A percentile compares a stretch with the other conserved stretches of the same genome.
phyloP scores from a whole-genome alignment of 1,140 invertebrate genomes.

The Eufriesea mexicana region DNA sequence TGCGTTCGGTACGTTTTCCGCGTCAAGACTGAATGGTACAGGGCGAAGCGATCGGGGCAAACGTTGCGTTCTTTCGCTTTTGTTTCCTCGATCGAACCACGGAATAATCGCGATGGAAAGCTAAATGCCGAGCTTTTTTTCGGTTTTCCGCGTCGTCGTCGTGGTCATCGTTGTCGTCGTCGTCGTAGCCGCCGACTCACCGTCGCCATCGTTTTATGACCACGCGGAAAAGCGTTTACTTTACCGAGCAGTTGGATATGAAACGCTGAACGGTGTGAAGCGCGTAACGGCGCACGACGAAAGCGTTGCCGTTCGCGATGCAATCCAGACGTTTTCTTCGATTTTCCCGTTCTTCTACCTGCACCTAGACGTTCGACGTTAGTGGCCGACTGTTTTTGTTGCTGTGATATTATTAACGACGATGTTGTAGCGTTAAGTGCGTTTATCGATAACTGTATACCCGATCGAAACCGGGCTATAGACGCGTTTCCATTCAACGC shows the following conservation, averaged over 20 bases:
- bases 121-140: neutral
- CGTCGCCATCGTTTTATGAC: too few relatives aligned
- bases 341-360: conserved; percentile 5
- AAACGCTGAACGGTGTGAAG: too few relatives aligned
- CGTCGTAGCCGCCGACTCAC: too few relatives aligned
- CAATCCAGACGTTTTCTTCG: conserved; percentile 2
- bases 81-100: neutral
- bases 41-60: conserved; percentile 63
- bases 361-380: conserved; percentile 50
- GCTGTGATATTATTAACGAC: conserved; percentile 63
- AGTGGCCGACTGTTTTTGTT: conserved; percentile 68
- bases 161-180: too few relatives aligned
- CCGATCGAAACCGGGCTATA: neutral
- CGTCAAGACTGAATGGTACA: conserved; percentile 63
- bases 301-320: conserved; percentile 26
- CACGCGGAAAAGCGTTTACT: too few relatives aligned
- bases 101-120: neutral
- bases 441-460: conserved; percentile 22
- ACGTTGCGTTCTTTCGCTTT: conserved; percentile 40
- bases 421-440: conserved; percentile 52
- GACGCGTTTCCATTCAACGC: neutral
- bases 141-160: too few relatives aligned
- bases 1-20: neutral
- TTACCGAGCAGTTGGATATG: too few relatives aligned
- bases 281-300: too few relatives aligned